These are phyloP conservation scores for Pocillopora verrucosa DNA, from an alignment of 64 coral and sea anemone genomes.

Conservation along the genomic window DNA sequence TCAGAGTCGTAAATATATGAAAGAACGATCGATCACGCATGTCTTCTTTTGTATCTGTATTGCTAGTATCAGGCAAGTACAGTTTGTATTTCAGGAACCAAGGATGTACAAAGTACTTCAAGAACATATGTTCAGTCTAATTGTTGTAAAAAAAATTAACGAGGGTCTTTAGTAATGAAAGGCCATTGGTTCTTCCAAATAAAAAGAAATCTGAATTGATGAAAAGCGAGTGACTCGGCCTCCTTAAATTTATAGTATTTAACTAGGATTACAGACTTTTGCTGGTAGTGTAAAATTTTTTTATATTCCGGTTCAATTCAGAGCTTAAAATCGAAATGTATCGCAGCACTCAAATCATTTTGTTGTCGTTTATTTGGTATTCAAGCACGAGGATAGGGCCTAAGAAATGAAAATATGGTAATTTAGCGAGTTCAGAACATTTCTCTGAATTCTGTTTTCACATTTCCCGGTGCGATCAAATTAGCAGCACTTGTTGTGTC, in stretches of 20 bases:
- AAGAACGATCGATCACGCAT: not conserved
- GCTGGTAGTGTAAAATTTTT: not conserved
- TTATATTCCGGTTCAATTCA: not conserved
- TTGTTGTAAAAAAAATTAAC: slow-evolving; percentile 25
- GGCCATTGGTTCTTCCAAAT: slow-evolving; percentile 24
- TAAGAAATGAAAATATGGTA: not conserved
- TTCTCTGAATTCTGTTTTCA: not conserved
- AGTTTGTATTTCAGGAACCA: not conserved
- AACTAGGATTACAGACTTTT: not conserved
- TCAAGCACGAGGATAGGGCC: not conserved
- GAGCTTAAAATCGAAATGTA: not conserved
- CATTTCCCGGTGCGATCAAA: slow-evolving; percentile 9
- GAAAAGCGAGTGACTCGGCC: not conserved
- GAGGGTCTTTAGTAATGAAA: slow-evolving; percentile 11
- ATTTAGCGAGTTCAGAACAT: too few species aligned
- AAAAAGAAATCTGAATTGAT: slow-evolving; percentile 1
- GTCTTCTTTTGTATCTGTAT: not conserved
- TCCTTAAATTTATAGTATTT: not conserved
- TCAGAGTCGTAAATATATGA: slow-evolving; percentile 10
- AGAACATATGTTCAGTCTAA: slow-evolving; percentile 29
- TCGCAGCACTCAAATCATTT: not conserved
- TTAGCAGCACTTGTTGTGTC: not conserved
- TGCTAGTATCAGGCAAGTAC: not conserved
- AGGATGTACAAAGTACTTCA: slow-evolving; percentile 36
- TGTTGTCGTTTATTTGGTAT: not conserved